Percentiles rank a stretch among this genome's conserved stretches.
These are phyloP conservation scores for Busseola fusca DNA, from an alignment of 2,888 invertebrate genomes.

Conservation along the genomic window DNA sequence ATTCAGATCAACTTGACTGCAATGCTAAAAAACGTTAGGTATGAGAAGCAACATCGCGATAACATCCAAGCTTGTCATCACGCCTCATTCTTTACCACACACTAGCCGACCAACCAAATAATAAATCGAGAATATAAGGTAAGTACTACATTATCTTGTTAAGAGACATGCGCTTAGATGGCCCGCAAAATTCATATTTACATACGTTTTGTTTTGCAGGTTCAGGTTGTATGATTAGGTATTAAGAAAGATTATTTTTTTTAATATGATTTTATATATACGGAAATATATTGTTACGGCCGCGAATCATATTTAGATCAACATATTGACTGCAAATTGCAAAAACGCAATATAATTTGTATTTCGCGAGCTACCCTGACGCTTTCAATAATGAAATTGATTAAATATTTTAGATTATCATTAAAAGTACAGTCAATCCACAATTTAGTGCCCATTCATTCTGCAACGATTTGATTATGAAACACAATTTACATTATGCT, in stretches of 20 bases:
- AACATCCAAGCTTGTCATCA: conserved; percentile 52
- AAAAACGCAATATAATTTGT: background rate
- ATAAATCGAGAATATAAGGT: conserved; percentile 16
- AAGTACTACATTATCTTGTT: conserved; percentile 19
- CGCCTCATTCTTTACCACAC: conserved; percentile 40
- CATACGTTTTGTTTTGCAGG: too few relatives aligned
- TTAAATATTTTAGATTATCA: background rate
- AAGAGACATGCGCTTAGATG: background rate
- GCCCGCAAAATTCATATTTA: too few relatives aligned
- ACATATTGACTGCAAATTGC: background rate
- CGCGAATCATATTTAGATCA: background rate
- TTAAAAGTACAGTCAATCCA: background rate
- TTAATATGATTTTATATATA: background rate
- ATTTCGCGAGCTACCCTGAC: background rate
- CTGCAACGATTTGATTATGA: background rate
- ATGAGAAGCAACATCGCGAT: conserved; percentile 61
- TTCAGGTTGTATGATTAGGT: too few relatives aligned
- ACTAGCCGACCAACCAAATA: conserved; percentile 47
- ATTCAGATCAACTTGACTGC: conserved; percentile 53
- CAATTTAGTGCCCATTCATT: background rate
- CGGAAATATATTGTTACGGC: background rate
- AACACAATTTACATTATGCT: background rate
- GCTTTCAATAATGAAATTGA: background rate
- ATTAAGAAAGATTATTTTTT: background rate
- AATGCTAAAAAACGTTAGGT: conserved; percentile 61